Percentiles rank a stretch among this genome's conserved stretches.
Evolutionary conservation across 2,113 vertebrate genomes (phyloP).

Genomic region (Indicator maculatus): DNA sequence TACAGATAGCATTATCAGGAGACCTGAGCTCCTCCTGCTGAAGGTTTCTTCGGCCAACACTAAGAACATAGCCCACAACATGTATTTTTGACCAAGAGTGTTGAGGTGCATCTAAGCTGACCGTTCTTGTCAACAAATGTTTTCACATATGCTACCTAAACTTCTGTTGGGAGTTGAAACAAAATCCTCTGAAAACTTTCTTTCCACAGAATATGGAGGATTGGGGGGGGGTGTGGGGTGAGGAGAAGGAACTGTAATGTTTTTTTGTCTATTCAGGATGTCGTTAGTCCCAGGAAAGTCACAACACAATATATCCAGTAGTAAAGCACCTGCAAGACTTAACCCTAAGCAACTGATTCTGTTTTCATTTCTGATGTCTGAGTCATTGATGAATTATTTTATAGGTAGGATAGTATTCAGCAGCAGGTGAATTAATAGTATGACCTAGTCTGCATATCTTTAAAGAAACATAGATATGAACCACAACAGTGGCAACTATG

Average conservation of each 20-base stretch:
- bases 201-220: not conserved
- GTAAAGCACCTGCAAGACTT: not conserved
- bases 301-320: not conserved
- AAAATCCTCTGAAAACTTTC: not conserved
- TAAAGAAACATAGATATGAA: not conserved
- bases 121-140: not conserved
- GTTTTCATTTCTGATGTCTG: not conserved
- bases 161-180: not conserved
- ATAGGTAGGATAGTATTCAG: not conserved
- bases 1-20: not conserved
- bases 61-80: not conserved
- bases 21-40: not conserved
- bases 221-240: not conserved
- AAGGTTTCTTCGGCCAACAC: not conserved
- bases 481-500: not conserved
- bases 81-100: not conserved
- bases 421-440: not conserved
- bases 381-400: slow-evolving; percentile 12
- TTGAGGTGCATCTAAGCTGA: not conserved
- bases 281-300: not conserved
- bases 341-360: not conserved
- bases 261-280: not conserved
- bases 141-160: not conserved
- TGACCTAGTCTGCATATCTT: not conserved
- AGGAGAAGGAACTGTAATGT: not conserved